These are phyloP conservation scores for Galago senegalensis DNA, from an alignment of 2,797 vertebrate genomes.

Conservation along the genomic window DNA sequence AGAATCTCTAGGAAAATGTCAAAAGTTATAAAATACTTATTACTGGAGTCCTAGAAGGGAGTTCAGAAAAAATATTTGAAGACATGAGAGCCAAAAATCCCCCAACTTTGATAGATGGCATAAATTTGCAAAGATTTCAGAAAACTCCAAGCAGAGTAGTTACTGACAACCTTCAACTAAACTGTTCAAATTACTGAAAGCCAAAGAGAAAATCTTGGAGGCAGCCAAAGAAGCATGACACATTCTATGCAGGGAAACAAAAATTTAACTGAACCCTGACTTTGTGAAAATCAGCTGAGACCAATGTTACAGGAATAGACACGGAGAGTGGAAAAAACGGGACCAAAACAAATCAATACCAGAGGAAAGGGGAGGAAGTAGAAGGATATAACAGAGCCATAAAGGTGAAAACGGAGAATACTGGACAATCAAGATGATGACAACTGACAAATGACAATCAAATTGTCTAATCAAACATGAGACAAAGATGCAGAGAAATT, in stretches of 20 bases:
- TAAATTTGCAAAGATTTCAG: slow-evolving; percentile 47
- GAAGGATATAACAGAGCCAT: background rate
- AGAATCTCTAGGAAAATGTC: background rate
- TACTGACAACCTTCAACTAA: background rate
- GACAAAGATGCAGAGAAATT: background rate
- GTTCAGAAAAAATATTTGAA: slow-evolving; percentile 43
- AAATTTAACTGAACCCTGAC: background rate
- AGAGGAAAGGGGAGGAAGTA: background rate
- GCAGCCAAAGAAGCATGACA: background rate
- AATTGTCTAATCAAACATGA: background rate
- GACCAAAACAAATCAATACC: background rate
- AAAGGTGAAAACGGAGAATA: background rate
- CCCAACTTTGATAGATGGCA: background rate
- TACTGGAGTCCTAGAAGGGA: background rate
- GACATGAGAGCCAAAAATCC: background rate
- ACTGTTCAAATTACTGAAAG: background rate
- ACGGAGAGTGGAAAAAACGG: background rate
- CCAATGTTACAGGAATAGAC: background rate
- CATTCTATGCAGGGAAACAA: background rate
- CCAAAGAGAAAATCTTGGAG: background rate
- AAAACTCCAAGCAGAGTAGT: background rate
- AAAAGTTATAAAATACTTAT: background rate
- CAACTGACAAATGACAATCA: too few relatives aligned
- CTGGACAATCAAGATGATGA: background rate
- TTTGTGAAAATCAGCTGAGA: background rate